Evolutionary conservation across 2,113 vertebrate species (phyloP).

Genomic region (Anseranas semipalmata): DNA sequence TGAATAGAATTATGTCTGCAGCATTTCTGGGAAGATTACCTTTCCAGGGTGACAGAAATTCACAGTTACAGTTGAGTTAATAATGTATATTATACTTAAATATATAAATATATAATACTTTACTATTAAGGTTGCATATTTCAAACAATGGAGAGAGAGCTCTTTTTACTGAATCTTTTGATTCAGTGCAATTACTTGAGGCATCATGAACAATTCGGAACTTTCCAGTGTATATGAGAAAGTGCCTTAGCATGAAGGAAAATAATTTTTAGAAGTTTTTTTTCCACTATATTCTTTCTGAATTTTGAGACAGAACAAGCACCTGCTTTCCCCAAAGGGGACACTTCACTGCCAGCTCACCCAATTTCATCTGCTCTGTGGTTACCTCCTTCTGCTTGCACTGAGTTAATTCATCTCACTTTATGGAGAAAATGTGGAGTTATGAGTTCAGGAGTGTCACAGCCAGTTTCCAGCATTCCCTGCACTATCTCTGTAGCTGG

Average conservation of each 20-base stretch:
- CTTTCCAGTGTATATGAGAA: not conserved
- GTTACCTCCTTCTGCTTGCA: not conserved
- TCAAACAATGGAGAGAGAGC: not conserved
- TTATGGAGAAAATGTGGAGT: not conserved
- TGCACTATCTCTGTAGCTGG: accelerated
- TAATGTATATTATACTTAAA: not conserved
- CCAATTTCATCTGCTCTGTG: not conserved
- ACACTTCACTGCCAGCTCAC: not conserved
- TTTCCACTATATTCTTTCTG: not conserved
- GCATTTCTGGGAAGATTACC: not conserved
- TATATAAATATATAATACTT: not conserved
- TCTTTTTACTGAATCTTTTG: not conserved
- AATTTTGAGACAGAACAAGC: not conserved
- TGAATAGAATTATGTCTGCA: not conserved
- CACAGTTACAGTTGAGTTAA: not conserved
- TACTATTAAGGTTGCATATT: not conserved
- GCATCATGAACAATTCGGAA: not conserved
- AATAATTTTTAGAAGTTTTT: not conserved
- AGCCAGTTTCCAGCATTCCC: not conserved
- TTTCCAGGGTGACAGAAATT: not conserved
- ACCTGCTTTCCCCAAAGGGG: not conserved
- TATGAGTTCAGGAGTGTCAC: not conserved
- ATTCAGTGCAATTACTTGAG: not conserved
- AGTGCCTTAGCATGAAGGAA: not conserved
- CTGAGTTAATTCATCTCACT: not conserved